Conservation (phyloP, 2,888 invertebrate genomes). For the Ypsolopha sequella region DNA sequence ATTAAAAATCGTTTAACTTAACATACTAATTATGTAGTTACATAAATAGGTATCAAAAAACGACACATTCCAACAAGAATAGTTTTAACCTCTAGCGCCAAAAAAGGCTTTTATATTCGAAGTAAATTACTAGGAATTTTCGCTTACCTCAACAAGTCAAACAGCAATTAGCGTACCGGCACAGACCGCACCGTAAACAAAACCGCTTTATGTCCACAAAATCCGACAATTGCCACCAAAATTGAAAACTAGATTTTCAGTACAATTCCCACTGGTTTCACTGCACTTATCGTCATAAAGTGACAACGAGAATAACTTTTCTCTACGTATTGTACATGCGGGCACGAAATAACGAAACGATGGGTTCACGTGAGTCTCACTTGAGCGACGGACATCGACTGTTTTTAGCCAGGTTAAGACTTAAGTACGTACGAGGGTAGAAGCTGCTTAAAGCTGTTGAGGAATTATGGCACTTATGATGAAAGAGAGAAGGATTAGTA, state of each 20-base stretch:
- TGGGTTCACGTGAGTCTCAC: neutral
- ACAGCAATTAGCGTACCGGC: constrained; percentile 51
- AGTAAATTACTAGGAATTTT: constrained; percentile 24
- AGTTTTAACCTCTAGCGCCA: neutral
- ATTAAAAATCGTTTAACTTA: too few relatives aligned
- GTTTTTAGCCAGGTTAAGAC: neutral
- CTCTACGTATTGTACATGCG: constrained; percentile 14
- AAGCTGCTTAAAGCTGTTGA: neutral
- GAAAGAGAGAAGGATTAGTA: too few relatives aligned
- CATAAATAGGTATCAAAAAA: too few relatives aligned
- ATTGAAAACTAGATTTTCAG: constrained; percentile 12
- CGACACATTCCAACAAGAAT: too few relatives aligned
- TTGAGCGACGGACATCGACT: neutral
- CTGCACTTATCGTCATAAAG: constrained; percentile 54
- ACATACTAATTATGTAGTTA: too few relatives aligned
- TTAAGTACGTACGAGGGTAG: constrained; percentile 1
- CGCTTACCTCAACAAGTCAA: constrained; percentile 43
- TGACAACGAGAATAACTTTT: constrained; percentile 53
- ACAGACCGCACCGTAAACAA: constrained; percentile 33
- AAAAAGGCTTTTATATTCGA: neutral
- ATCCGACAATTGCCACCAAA: constrained; percentile 1
- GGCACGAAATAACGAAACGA: neutral
- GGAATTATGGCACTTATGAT: too few relatives aligned
- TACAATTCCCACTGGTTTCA: constrained; percentile 35
- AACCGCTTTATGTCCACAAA: constrained; percentile 16